These are phyloP conservation scores for Muscicapa adusta DNA, from an alignment of 2,113 vertebrate genomes.

Conservation along the genomic window DNA sequence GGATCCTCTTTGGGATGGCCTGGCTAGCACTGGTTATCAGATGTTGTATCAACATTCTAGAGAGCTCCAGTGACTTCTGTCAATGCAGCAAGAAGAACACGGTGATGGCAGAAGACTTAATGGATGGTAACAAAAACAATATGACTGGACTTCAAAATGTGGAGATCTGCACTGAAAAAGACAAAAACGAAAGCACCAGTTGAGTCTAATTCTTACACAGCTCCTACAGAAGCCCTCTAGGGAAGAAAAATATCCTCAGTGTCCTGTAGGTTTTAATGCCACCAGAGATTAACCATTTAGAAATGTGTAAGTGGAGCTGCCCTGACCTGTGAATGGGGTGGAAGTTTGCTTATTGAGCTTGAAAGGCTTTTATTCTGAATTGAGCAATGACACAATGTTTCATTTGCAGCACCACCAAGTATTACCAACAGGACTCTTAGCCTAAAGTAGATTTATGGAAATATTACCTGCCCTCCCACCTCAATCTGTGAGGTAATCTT, in stretches of 20 bases:
- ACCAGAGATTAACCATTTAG: neutral
- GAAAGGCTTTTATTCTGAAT: neutral
- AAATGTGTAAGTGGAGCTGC: neutral
- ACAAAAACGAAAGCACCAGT: neutral
- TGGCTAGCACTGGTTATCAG: conserved; percentile 90
- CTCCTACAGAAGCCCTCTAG: neutral
- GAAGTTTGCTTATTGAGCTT: neutral
- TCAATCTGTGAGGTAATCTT: neutral
- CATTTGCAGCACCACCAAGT: neutral
- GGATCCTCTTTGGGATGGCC: conserved; percentile 94
- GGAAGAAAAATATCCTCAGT: neutral
- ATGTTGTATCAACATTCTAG: conserved; percentile 80
- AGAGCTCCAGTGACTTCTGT: conserved; percentile 65
- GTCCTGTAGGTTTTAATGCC: neutral
- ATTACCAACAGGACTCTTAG: neutral
- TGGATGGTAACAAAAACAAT: neutral
- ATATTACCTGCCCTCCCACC: neutral
- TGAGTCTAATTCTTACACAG: neutral
- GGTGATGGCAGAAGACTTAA: conserved; percentile 6
- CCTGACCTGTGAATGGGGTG: neutral
- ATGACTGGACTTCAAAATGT: neutral
- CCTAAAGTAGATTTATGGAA: neutral
- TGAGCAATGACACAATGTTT: neutral
- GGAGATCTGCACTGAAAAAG: neutral
- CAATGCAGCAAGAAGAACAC: neutral